Base-by-base conservation (phyloP, 2,113 vertebrate species). In the Dascyllus trimaculatus region DNA sequence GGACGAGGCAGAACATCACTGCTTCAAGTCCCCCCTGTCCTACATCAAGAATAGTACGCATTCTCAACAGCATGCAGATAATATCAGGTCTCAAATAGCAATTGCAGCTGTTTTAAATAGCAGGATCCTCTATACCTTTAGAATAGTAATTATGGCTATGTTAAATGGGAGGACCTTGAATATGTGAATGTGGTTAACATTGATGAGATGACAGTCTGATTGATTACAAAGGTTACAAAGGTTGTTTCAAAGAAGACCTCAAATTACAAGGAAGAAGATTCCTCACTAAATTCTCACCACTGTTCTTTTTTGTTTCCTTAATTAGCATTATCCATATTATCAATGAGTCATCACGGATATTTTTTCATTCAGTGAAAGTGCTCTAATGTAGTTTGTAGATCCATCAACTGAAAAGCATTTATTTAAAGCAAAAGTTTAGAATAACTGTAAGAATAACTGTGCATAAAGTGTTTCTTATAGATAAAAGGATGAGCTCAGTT, bases 181-280 rank as follows among this genome's bases (percentile, higher is more conserved):
- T 25, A 7, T 43, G 21, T 57, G 5, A 57, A 29, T 29, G 29
- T 69, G 24, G 5, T 26, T 29, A 29, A 1, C 24, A 2, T 2
- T n/a, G 52, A 69, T 14, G 38, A 29, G 52, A 57, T 45, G 21
- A 57, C 52, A 57, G 38, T 45, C 22, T 40, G 14, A 22, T 48
- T 69, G 66, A 69, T 57, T 57, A 22, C 66, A 69, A 9, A 69
- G 66, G 66, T 26, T n/a, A 56, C 22, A 29, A 22, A 26, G 52
- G 22, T 57, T 57, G 18, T n/a, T 46, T 69, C 1, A 57, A 45
- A 56, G 3, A 26, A 56, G 10, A 57, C 35, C 1, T 1, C 5
- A 56, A 56, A 56, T 45, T 45, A 56, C 5, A 52, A 45, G 11
- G n/a, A 63, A 45, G 11, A 66, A 17, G n/a, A 43, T 14, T 15